phyloP scores from a whole-genome alignment of 2,888 invertebrate species.

The Chalcis sispes region DNA sequence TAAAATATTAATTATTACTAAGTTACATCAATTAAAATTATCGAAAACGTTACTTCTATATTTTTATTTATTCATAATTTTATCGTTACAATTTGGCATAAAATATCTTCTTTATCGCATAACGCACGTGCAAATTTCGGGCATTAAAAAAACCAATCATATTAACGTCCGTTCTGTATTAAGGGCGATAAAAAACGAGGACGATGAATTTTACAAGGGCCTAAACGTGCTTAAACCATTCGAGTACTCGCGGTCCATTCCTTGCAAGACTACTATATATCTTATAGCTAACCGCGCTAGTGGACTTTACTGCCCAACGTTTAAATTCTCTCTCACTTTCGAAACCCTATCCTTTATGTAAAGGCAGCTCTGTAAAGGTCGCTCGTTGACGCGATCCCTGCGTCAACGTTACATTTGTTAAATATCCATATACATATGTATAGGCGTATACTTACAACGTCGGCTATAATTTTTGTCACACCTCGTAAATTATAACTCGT shows the following conservation, averaged over 20 bases:
- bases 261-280: background rate
- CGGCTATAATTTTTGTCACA: conserved; percentile 68
- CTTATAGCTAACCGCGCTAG: conserved; percentile 17
- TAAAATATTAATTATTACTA: too few species aligned
- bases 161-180: conserved; percentile 5
- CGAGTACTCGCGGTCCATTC: background rate
- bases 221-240: background rate
- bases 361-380: background rate
- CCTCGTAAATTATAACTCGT: conserved; percentile 63
- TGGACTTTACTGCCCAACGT: conserved; percentile 30
- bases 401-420: too few species aligned
- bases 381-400: conserved; percentile 55
- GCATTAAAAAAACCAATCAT: background rate
- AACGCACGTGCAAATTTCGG: background rate
- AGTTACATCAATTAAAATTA: too few species aligned
- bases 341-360: background rate
- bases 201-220: conserved; percentile 41
- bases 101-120: too few species aligned
- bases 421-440: background rate
- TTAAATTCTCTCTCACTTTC: conserved; percentile 13
- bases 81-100: too few species aligned
- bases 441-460: conserved; percentile 64
- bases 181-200: conserved; percentile 29
- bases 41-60: too few species aligned
- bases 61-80: too few species aligned